Evolutionary conservation across 1,140 invertebrate genomes (phyloP).

Genomic region (Drosophila pseudoobscura): DNA sequence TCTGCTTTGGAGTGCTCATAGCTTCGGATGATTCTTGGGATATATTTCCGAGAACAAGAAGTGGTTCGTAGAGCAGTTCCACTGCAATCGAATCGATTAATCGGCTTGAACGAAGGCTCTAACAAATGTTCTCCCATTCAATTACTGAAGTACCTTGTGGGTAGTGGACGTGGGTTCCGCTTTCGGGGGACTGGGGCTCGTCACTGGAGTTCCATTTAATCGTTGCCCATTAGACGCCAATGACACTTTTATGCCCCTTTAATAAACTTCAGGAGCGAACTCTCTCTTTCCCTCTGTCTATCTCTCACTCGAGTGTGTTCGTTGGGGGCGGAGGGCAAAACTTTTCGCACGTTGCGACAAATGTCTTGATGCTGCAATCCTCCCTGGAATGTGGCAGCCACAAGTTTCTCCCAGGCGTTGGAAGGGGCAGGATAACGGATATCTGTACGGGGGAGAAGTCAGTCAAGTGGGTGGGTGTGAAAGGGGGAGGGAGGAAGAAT

Average conservation of each 20-base stretch:
- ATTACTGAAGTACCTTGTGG: constrained; percentile 12
- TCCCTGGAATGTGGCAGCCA: constrained; percentile 28
- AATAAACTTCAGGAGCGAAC: constrained; percentile 73
- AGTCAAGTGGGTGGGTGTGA: too few species aligned
- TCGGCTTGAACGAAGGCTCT: too few species aligned
- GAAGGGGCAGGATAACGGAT: not conserved
- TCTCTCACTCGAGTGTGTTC: not conserved
- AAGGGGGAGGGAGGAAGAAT: not conserved
- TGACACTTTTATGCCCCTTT: constrained; percentile 82
- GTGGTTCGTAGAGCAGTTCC: too few species aligned
- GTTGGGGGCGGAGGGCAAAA: constrained; percentile 27
- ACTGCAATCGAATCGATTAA: too few species aligned
- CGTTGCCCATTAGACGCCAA: constrained; percentile 74
- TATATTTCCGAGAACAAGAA: too few species aligned
- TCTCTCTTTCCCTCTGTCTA: not conserved
- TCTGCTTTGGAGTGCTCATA: too few species aligned
- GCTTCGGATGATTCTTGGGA: too few species aligned
- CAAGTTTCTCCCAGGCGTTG: constrained; percentile 28
- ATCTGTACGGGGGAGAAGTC: not conserved
- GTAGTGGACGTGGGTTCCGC: constrained; percentile 9
- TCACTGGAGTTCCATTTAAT: constrained; percentile 53
- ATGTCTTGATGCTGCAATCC: constrained; percentile 56
- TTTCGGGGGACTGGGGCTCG: constrained; percentile 16
- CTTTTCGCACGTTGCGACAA: constrained; percentile 70
- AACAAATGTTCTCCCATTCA: constrained; percentile 7